phyloP scores from a whole-genome alignment of 2,113 vertebrate genomes.

The Pseudopodoces humilis region DNA sequence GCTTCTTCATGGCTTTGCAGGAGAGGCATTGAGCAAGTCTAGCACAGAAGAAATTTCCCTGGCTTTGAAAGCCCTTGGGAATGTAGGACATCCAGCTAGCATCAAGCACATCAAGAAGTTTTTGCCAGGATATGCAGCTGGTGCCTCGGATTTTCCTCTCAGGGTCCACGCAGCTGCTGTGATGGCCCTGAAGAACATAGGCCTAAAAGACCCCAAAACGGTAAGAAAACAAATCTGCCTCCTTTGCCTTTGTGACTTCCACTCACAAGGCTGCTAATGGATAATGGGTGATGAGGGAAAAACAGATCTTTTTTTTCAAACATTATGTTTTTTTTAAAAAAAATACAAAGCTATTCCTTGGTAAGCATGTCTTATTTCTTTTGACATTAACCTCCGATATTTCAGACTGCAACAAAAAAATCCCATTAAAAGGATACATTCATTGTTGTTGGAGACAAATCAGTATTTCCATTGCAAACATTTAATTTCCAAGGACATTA shows the following conservation, averaged over 20 bases:
- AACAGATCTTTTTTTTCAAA: background rate
- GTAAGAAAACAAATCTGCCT: conserved; percentile 38
- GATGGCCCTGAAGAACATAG: conserved; percentile 62
- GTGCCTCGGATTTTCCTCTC: background rate
- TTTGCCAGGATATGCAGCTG: conserved; percentile 52
- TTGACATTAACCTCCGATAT: conserved; percentile 4
- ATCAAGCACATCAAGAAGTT: conserved; percentile 70
- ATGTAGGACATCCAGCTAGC: conserved; percentile 55
- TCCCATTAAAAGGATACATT: background rate
- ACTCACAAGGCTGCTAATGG: background rate
- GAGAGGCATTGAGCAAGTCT: conserved; percentile 35
- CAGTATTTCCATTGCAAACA: conserved; percentile 19
- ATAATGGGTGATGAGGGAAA: background rate
- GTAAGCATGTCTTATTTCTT: background rate
- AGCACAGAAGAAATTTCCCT: conserved; percentile 53
- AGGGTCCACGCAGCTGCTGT: conserved; percentile 34
- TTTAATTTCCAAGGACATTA: conserved; percentile 26
- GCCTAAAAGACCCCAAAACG: conserved; percentile 52
- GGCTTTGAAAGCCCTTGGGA: conserved; percentile 67
- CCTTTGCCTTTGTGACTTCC: background rate
- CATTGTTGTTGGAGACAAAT: conserved; percentile 11
- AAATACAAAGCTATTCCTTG: background rate
- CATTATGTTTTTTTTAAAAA: background rate
- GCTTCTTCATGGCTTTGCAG: conserved; percentile 64
- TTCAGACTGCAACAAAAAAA: conserved; percentile 12